Evolutionary conservation across 2,888 invertebrate genomes (phyloP), one percentile per base, ranked within the genome.

Genomic region (Shargacucullia verbasci): DNA sequence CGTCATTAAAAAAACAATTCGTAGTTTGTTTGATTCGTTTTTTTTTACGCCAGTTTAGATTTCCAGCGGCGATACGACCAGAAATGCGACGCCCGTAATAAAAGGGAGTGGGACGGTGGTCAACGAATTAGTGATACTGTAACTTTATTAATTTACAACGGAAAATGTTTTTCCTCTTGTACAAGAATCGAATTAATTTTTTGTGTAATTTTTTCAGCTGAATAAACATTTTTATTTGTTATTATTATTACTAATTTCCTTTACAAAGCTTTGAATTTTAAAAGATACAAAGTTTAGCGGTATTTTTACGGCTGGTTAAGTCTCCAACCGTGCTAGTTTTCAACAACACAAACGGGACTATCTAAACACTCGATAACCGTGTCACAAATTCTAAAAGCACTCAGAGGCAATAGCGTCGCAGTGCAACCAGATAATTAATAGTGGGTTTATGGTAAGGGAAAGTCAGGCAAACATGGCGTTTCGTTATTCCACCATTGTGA

Each of bases 401-500:
- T 44, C 48, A n/a, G n/a, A 56, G 8, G 2, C 48, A 46, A 58
- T 34, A 44, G 39, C 44, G 31, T 54, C 57, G 33, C 62, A 57
- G 60, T 68, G 59, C 56, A 62, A 62, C 59, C 65, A 75, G 62
- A 71, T 67, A 73, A 74, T 73, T 70, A 70, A 70, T 70, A 61
- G 62, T 61, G 53, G 63, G 65, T 60, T 69, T 72, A 76, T 59
- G 52, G 73, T 59, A 66, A 73, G 81, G 77, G 83, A 86, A 29
- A 85, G 58, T 75, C 71, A 61, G 69, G 74, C 70, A 80, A 83
- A 82, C 82, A 80, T 74, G 76, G 70, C 73, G 78, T 82, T 80
- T 81, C 79, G 79, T 82, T 83, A 84, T 79, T 76, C 74, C 69
- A 64, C 76, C 67, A 85, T 88, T 87, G 87, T 88, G 70, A 74